phyloP scores from a whole-genome alignment of 2,113 vertebrate genomes.

The Chionodraco myersi region DNA sequence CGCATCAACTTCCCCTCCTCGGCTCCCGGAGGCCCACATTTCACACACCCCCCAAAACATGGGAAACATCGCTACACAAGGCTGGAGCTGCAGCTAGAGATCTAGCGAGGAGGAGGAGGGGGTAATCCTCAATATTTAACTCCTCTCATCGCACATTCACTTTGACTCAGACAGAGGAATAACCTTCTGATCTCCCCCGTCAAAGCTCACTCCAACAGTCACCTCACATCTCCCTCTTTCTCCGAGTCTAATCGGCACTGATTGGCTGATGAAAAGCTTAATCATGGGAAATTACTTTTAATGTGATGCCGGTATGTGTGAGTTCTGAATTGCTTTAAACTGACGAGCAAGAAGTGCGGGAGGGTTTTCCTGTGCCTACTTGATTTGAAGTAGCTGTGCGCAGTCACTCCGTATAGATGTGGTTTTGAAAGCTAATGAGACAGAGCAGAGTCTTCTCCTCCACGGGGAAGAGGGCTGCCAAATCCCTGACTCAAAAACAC shows the following conservation, averaged over 20 bases:
- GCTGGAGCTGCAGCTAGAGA: conserved; percentile 10
- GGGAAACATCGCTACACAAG: conserved; percentile 52
- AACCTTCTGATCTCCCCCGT: conserved; percentile 71
- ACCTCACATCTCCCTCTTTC: conserved; percentile 57
- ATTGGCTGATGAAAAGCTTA: conserved; percentile 71
- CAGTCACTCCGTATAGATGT: conserved; percentile 61
- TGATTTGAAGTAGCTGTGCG: conserved; percentile 62
- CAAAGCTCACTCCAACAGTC: conserved; percentile 65
- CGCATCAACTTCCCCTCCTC: conserved; percentile 38
- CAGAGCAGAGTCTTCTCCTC: conserved; percentile 40
- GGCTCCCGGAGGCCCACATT: conserved; percentile 31
- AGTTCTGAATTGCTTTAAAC: conserved; percentile 59
- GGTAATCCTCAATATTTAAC: conserved; percentile 72
- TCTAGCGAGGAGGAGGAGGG: conserved; percentile 6
- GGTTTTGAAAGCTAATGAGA: conserved; percentile 77
- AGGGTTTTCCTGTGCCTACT: conserved; percentile 55
- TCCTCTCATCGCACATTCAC: conserved; percentile 71
- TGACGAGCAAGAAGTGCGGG: conserved; percentile 28
- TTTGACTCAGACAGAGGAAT: conserved; percentile 70
- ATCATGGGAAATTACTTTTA: conserved; percentile 73
- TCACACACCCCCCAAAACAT: conserved; percentile 41
- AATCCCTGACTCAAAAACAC: conserved; percentile 35
- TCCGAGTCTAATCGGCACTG: conserved; percentile 64
- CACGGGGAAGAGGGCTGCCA: conserved; percentile 21
- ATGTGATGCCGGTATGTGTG: conserved; percentile 59